A percentile compares a stretch with the other conserved stretches of the same genome.
phyloP scores from a whole-genome alignment of 2,113 vertebrate genomes.

The Dicrurus megarhynchus region DNA sequence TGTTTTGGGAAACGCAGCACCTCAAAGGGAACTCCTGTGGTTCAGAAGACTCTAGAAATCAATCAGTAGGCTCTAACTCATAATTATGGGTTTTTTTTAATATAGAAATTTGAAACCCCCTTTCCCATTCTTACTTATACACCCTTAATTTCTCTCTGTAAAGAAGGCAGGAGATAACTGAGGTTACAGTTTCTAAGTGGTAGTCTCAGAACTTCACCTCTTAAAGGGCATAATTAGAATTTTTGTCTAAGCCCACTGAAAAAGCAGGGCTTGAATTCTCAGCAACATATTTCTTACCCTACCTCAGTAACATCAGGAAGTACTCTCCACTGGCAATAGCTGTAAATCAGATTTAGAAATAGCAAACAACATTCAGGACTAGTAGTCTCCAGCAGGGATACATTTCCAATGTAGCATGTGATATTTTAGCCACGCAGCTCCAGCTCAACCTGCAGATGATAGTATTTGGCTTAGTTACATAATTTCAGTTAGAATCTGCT shows the following conservation, averaged over 20 bases:
- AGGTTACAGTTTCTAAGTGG: neutral
- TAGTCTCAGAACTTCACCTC: neutral
- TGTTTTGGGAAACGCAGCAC: neutral
- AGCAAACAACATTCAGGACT: neutral
- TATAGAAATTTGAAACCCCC: neutral
- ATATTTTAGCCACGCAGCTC: neutral
- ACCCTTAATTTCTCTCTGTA: neutral
- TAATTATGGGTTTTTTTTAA: fast-evolving
- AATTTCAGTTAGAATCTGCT: neutral
- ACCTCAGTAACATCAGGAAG: neutral
- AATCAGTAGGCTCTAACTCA: neutral
- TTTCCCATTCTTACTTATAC: neutral
- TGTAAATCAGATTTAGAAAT: neutral
- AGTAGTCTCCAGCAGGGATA: neutral
- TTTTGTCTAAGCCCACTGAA: neutral
- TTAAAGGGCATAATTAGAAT: neutral
- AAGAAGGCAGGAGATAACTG: neutral
- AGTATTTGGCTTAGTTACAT: neutral
- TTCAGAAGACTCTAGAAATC: neutral
- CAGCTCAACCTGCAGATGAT: neutral
- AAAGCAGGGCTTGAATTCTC: neutral
- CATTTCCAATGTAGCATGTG: neutral
- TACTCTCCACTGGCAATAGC: neutral
- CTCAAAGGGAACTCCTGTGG: neutral
- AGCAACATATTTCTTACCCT: neutral